A percentile compares a stretch with the other conserved stretches of the same genome.
phyloP scores from a whole-genome alignment of 1,140 invertebrate species.

The Drosophila lowei region DNA sequence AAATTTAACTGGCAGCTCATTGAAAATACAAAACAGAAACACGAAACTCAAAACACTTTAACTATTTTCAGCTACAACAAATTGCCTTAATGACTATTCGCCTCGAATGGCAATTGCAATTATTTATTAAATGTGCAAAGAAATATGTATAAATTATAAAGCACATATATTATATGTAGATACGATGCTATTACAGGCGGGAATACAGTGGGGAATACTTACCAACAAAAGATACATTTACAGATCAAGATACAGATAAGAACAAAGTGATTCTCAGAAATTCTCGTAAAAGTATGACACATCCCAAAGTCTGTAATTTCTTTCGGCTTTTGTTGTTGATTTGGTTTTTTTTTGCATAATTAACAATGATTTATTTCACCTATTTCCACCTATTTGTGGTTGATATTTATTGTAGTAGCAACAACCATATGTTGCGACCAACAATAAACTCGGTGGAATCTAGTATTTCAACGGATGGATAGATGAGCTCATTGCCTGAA shows the following conservation, averaged over 20 bases:
- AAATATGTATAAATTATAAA: slow-evolving; percentile 15
- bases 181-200: slow-evolving; percentile 5
- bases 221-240: slow-evolving; percentile 7
- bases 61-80: slow-evolving; percentile 17
- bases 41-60: slow-evolving; percentile 16
- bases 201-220: slow-evolving; percentile 1
- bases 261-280: background rate
- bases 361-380: background rate
- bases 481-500: slow-evolving; percentile 29
- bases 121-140: slow-evolving; percentile 32
- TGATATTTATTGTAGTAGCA: background rate
- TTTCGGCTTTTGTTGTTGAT: slow-evolving; percentile 19
- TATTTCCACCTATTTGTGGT: too few relatives aligned
- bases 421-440: background rate
- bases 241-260: background rate
- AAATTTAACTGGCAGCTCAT: slow-evolving; percentile 28
- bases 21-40: slow-evolving; percentile 31
- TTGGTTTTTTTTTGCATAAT: slow-evolving; percentile 16
- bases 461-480: background rate
- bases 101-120: slow-evolving; percentile 28
- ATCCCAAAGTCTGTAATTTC: slow-evolving; percentile 22
- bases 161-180: background rate
- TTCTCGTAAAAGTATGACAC: slow-evolving; percentile 14
- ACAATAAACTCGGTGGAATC: background rate
- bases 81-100: slow-evolving; percentile 4